Evolutionary conservation across 2,797 vertebrate species (phyloP).

Genomic region (Sebastolobus alascanus): DNA sequence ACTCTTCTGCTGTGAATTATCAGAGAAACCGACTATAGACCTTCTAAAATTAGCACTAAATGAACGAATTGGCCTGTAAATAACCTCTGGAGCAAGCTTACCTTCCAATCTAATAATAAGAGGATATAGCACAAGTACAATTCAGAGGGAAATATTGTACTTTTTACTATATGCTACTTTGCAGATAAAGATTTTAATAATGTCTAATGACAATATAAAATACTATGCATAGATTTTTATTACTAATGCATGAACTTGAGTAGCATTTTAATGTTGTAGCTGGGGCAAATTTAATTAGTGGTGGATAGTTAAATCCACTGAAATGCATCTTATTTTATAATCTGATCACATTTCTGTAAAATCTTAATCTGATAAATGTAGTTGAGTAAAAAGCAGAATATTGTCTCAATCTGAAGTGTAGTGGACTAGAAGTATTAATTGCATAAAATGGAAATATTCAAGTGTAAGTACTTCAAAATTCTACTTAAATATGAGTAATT

Average conservation of each 20-base stretch:
- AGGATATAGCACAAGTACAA: not conserved
- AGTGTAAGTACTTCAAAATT: not conserved
- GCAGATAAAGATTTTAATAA: not conserved
- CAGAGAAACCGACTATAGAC: not conserved
- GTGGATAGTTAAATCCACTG: not conserved
- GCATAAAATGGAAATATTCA: no score
- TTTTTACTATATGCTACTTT: not conserved
- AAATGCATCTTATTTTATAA: not conserved
- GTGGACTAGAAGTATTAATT: not conserved
- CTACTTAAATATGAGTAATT: not conserved
- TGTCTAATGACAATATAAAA: not conserved
- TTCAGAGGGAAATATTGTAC: not conserved
- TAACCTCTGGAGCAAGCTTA: not conserved
- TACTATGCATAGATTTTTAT: not conserved
- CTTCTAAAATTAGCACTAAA: not conserved
- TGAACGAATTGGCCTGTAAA: not conserved
- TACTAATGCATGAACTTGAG: not conserved
- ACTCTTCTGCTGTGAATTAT: not conserved
- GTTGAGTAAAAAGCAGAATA: not conserved
- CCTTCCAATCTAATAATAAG: not conserved
- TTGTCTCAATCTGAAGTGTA: not conserved
- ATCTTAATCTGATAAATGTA: not conserved
- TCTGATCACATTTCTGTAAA: not conserved
- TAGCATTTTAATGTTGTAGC: not conserved
- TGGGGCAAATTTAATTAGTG: not conserved